A percentile compares a stretch with the other conserved stretches of the same genome.
Conservation (phyloP, 2,888 invertebrate species). For the Tipula helvola region DNA sequence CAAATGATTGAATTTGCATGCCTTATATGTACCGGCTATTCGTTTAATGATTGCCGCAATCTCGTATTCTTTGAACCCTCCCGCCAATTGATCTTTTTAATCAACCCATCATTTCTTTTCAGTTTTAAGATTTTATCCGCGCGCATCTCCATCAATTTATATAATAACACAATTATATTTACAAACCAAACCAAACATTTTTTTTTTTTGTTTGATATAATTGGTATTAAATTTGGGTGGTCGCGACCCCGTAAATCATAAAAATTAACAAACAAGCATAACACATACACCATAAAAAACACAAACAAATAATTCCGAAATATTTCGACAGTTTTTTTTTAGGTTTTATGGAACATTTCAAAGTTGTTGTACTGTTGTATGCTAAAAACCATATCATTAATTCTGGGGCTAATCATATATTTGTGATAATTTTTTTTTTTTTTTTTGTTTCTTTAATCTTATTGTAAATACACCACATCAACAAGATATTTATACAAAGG, state of each 20-base stretch:
- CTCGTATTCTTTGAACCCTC: not conserved
- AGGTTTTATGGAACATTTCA: not conserved
- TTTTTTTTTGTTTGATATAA: not conserved
- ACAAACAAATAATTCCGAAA: not conserved
- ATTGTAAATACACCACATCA: not conserved
- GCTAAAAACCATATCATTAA: not conserved
- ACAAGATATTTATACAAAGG: not conserved
- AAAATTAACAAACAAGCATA: not conserved
- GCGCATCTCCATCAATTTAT: not conserved
- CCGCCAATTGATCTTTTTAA: not conserved
- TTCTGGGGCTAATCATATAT: not conserved
- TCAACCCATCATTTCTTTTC: not conserved
- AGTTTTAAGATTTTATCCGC: not conserved
- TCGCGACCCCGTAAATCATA: conserved; percentile 8
- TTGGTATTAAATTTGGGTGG: conserved; percentile 7
- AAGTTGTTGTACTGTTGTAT: not conserved
- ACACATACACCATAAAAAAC: not conserved
- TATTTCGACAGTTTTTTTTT: not conserved
- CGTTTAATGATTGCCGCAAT: no score
- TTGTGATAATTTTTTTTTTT: not conserved
- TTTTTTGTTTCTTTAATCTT: not conserved
- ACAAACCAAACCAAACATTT: not conserved
- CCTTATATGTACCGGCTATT: no score
- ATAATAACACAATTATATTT: not conserved
- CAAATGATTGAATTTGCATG: no score